Percentiles rank a stretch among this genome's conserved stretches.
Evolutionary conservation across 92 coral and sea anemone genomes (phyloP).

Genomic region (Phenganax subtilis): DNA sequence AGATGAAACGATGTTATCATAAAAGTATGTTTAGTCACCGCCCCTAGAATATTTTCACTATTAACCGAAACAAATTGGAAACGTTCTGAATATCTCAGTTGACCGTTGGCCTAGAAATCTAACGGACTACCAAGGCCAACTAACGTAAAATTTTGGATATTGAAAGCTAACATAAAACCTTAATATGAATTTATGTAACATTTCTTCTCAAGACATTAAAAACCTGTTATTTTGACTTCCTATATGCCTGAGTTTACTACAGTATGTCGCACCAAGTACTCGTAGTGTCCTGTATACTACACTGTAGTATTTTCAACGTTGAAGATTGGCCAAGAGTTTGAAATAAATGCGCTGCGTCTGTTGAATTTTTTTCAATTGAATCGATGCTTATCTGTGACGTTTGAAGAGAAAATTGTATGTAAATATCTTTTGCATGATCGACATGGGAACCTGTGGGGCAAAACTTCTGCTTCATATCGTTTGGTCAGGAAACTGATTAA

Average conservation of each 20-base stretch:
- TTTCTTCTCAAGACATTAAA: background rate
- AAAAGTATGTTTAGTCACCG: background rate
- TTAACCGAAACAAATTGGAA: too few species aligned
- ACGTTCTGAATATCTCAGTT: too few species aligned
- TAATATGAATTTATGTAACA: background rate
- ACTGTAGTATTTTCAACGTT: background rate
- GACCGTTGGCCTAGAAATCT: too few species aligned
- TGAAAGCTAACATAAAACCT: too few species aligned
- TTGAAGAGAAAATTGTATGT: background rate
- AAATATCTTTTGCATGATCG: background rate
- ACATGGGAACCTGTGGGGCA: background rate
- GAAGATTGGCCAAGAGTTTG: background rate
- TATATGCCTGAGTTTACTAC: background rate
- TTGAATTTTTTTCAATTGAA: background rate
- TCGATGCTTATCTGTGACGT: slow-evolving; percentile 20
- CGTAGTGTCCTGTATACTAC: background rate
- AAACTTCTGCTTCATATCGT: background rate
- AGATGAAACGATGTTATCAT: background rate
- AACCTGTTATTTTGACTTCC: background rate
- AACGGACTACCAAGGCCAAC: too few species aligned
- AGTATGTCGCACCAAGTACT: background rate
- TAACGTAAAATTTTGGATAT: too few species aligned
- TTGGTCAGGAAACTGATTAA: background rate
- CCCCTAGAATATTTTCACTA: too few species aligned
- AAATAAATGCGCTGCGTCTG: background rate